phyloP scores from a whole-genome alignment of 2,113 vertebrate species.

The Stigmatopora nigra region DNA sequence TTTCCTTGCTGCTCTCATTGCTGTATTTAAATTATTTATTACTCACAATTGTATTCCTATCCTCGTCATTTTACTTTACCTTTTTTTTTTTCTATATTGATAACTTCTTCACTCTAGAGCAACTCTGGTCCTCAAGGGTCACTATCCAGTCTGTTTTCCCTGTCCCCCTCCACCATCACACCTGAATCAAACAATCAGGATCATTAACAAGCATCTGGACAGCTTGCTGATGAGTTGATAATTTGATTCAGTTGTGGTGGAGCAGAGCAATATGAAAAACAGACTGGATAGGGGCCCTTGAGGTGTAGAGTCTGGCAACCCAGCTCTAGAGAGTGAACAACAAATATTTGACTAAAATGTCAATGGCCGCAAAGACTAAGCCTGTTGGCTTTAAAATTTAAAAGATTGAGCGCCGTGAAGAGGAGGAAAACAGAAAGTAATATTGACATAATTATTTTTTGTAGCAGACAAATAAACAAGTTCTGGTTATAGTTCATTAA shows the following conservation, averaged over 20 bases:
- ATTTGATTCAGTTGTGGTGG: too few relatives aligned
- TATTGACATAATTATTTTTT: slow-evolving; percentile 50
- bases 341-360: slow-evolving; percentile 57
- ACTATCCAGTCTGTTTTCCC: too few relatives aligned
- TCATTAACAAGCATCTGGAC: too few relatives aligned
- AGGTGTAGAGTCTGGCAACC: too few relatives aligned
- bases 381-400: slow-evolving; percentile 49
- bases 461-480: slow-evolving; percentile 8
- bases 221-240: too few relatives aligned
- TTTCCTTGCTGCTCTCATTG: slow-evolving; percentile 26
- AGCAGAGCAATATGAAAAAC: too few relatives aligned
- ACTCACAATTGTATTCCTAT: slow-evolving; percentile 3
- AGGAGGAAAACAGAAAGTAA: slow-evolving; percentile 55
- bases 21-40: slow-evolving; percentile 18
- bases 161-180: too few relatives aligned
- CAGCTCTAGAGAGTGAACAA: slow-evolving; percentile 54
- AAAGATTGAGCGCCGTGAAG: slow-evolving; percentile 55
- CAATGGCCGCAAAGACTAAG: slow-evolving; percentile 53
- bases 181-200: too few relatives aligned
- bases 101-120: slow-evolving; percentile 10
- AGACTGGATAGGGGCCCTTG: too few relatives aligned
- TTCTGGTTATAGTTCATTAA: background rate
- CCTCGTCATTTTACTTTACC: slow-evolving; percentile 8
- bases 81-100: slow-evolving; percentile 39
- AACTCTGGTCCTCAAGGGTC: too few relatives aligned